Base-by-base conservation (phyloP, 2,797 vertebrate species). In the Potorous gilbertii region DNA sequence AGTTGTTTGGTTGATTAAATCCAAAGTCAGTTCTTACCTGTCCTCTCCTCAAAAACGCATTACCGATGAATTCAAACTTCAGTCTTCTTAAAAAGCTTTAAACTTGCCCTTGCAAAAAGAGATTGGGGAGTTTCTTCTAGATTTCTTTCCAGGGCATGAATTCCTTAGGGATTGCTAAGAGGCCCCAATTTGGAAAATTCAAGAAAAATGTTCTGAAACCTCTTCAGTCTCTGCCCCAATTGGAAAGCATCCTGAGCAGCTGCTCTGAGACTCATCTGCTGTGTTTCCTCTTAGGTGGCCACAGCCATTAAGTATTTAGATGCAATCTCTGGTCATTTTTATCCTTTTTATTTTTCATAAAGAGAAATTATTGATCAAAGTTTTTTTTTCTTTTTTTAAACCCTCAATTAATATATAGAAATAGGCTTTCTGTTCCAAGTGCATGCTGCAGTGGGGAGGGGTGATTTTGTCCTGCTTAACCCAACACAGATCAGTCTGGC, bases 361-460 rank as follows among this genome's bases (percentile, higher is more conserved):
- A 97, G 96, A 96, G 97, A 98, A 98, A 96, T 97, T 97, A 98
- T 98, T 92, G 98, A 98, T 98, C 89, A 1, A 97, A 97, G 94
- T 95, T 98, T 98, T 98, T 98, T 98, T 98, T 98, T 98, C 98
- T 98, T 98, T 98, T 98, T 98, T 98, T 98, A 98, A 81, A 98
- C 95, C 92, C 92, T 98, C 96, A 96, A 98, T 98, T 98, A 98
- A 98, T 98, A 98, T 94, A 97, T 94, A 94, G 96, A 95, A 97
- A 96, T 94, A 97, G 96, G 94, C 98, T 98, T 98, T 98, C 97
- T 95, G 97, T 98, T 98, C 96, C 95, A 96, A 94, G 92, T 96
- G 96, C 95, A 97, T 98, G 98, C 96, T 97, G 96, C 95, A 95
- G 97, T 91, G 62, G 95, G 97, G 92, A 96, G 96, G 97, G 95